Conservation (phyloP, 2,888 invertebrate genomes). For the Pyrrhosoma nymphula region DNA sequence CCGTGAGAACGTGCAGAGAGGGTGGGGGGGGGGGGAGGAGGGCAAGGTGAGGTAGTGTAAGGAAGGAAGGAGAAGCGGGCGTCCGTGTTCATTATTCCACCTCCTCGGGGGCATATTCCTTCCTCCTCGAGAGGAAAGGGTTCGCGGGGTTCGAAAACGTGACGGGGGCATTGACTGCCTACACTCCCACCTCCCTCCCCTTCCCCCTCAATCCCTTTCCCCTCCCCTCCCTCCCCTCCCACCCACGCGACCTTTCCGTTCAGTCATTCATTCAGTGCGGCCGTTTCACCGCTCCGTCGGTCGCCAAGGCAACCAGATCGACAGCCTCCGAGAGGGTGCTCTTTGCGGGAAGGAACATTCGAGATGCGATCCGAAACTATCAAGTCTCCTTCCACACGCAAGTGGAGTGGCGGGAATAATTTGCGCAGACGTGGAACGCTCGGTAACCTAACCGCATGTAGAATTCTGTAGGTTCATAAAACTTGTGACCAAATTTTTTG, state of each 20-base stretch:
- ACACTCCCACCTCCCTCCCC: neutral
- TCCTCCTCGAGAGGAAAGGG: neutral
- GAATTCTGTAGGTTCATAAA: no score
- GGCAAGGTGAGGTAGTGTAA: neutral
- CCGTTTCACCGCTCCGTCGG: neutral
- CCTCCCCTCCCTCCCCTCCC: neutral
- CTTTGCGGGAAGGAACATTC: no score
- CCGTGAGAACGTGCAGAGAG: neutral
- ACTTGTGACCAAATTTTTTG: no score
- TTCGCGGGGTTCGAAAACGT: neutral
- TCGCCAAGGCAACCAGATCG: neutral
- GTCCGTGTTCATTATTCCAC: neutral
- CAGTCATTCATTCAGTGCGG: neutral
- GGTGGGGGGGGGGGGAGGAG: neutral
- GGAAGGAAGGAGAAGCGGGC: no score
- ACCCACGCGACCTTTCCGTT: neutral
- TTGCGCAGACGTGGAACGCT: no score
- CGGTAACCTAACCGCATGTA: no score
- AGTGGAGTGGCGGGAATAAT: no score
- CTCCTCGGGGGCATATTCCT: neutral
- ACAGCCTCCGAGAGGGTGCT: neutral
- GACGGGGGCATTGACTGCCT: constrained; percentile 11
- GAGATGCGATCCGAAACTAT: no score
- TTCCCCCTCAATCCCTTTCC: neutral
- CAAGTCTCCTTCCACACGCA: no score